A percentile compares a stretch with the other conserved stretches of the same genome.
Evolutionary conservation across 2,888 invertebrate genomes (phyloP).

Genomic region (Habrosyne pyritoides): DNA sequence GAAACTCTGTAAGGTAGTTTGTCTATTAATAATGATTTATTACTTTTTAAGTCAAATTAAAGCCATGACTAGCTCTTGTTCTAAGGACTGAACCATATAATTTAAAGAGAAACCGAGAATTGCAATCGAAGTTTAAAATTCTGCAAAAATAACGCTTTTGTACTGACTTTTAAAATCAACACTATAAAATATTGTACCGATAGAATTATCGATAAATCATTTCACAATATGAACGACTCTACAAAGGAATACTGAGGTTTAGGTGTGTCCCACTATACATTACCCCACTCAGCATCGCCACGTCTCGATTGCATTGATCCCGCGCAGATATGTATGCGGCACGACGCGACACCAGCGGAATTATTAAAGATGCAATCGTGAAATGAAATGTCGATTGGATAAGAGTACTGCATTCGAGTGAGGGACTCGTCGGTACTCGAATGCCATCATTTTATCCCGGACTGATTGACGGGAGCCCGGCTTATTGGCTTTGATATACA

Average conservation of each 20-base stretch:
- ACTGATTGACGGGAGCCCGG: background rate
- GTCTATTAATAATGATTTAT: no score
- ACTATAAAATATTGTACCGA: no score
- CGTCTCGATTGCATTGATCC: conserved; percentile 9
- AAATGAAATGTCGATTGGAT: conserved; percentile 9
- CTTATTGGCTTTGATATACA: conserved; percentile 4
- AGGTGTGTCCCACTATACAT: background rate
- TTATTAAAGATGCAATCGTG: conserved; percentile 8
- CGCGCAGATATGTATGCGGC: background rate
- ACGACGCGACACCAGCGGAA: background rate
- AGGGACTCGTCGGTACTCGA: background rate
- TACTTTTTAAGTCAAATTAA: no score
- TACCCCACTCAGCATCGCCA: background rate
- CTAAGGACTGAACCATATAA: no score
- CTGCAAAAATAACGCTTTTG: no score
- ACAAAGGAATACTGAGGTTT: background rate
- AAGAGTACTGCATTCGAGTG: conserved; percentile 6
- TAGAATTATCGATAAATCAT: background rate
- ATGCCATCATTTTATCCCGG: background rate
- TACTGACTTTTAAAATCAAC: no score
- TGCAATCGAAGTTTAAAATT: no score
- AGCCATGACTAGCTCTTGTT: no score
- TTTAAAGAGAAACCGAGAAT: no score
- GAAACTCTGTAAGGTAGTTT: no score
- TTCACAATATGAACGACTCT: background rate